phyloP scores from a whole-genome alignment of 2,888 invertebrate genomes.

The Lithodes maja region DNA sequence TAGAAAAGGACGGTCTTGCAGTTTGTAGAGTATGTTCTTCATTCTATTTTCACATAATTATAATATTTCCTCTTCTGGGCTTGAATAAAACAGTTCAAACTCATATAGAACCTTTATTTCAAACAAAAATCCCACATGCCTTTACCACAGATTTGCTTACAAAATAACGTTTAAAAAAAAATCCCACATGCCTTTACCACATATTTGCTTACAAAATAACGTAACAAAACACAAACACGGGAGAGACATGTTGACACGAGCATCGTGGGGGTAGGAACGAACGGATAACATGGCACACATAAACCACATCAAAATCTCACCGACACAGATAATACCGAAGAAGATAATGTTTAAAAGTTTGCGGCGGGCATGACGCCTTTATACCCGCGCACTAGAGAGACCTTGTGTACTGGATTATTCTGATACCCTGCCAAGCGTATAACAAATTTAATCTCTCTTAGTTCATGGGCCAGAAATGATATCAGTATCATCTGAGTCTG shows the following conservation, averaged over 20 bases:
- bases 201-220: not conserved
- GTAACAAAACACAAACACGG: not conserved
- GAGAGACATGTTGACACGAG: not conserved
- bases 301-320: slow-evolving; percentile 12
- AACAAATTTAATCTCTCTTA: too few species aligned
- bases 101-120: not conserved
- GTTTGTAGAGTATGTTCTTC: too few species aligned
- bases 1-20: too few species aligned
- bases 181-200: slow-evolving; percentile 14
- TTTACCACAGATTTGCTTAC: not conserved
- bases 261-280: not conserved
- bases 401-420: too few species aligned
- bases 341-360: not conserved
- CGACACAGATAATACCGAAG: not conserved
- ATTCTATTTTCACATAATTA: too few species aligned
- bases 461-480: too few species aligned
- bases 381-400: too few species aligned
- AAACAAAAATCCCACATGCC: slow-evolving; percentile 12
- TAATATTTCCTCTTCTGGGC: not conserved
- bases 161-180: too few species aligned
- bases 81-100: not conserved
- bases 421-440: too few species aligned
- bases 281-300: not conserved
- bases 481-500: too few species aligned
- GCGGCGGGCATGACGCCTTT: too few species aligned